Conservation (phyloP, 1,140 invertebrate species). For the Zaprionus davidi region DNA sequence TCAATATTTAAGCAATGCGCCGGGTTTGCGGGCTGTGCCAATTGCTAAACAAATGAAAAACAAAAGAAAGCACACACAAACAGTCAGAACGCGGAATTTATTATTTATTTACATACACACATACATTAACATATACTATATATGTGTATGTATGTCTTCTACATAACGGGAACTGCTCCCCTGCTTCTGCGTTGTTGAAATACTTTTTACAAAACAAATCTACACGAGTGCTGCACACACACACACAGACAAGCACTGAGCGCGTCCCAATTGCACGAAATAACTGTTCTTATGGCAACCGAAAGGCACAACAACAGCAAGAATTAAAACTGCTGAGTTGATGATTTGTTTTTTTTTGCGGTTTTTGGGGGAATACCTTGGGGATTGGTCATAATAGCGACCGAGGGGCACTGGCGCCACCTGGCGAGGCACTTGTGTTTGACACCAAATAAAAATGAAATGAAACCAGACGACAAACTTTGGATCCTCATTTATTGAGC, state of each 20-base stretch:
- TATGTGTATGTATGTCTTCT: slow-evolving; percentile 8
- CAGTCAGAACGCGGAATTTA: slow-evolving; percentile 56
- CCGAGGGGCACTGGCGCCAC: slow-evolving; percentile 37
- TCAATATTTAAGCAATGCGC: slow-evolving; percentile 67
- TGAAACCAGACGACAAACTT: slow-evolving; percentile 24
- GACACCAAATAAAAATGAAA: slow-evolving; percentile 30
- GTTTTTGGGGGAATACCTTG: slow-evolving; percentile 73
- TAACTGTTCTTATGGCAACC: slow-evolving; percentile 62
- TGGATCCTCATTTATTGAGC: slow-evolving; percentile 50
- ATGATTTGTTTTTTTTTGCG: slow-evolving; percentile 37
- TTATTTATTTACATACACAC: slow-evolving; percentile 46
- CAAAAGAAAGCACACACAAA: slow-evolving; percentile 28
- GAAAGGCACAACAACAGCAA: slow-evolving; percentile 33
- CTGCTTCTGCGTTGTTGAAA: slow-evolving; percentile 64
- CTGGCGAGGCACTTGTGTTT: slow-evolving; percentile 25
- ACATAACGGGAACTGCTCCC: slow-evolving; percentile 46
- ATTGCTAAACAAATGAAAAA: slow-evolving; percentile 66
- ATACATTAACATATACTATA: not conserved
- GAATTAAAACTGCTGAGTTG: slow-evolving; percentile 61
- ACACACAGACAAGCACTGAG: slow-evolving; percentile 22
- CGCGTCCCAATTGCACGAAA: slow-evolving; percentile 53
- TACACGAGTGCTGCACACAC: not conserved
- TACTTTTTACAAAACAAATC: slow-evolving; percentile 63
- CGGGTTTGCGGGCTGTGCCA: slow-evolving; percentile 46
- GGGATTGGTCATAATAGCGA: slow-evolving; percentile 56